A percentile compares a stretch with the other conserved stretches of the same genome.
phyloP scores from a whole-genome alignment of 2,888 invertebrate genomes.

The Oscheius sp. region DNA sequence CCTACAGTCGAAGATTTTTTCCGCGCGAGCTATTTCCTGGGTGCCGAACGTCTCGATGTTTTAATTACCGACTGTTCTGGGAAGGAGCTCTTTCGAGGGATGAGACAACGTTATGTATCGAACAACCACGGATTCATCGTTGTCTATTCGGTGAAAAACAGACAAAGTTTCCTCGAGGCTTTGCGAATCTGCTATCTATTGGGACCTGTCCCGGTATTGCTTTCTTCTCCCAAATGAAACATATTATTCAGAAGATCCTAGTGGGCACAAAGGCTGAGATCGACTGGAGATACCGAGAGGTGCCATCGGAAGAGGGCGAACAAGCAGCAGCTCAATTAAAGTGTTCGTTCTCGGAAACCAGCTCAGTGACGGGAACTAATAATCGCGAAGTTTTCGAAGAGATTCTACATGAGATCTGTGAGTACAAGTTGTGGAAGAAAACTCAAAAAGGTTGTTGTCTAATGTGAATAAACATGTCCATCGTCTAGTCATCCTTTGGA shows the following conservation, averaged over 20 bases:
- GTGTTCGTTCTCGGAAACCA: constrained; percentile 31
- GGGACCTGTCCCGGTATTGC: constrained; percentile 14
- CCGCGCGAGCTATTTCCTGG: not conserved
- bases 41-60: not conserved
- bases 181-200: constrained; percentile 10
- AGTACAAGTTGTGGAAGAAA: not conserved
- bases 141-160: constrained; percentile 28
- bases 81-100: constrained; percentile 21
- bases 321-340: not conserved
- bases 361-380: constrained; percentile 1
- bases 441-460: constrained; percentile 6
- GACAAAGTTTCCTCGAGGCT: constrained; percentile 2
- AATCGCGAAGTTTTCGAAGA: not conserved
- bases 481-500: not conserved
- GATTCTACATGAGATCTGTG: not conserved
- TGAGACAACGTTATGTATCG: not conserved
- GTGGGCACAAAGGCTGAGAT: constrained; percentile 23
- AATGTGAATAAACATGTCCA: constrained; percentile 1
- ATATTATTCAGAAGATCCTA: constrained; percentile 6
- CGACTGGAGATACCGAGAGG: constrained; percentile 14
- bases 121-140: constrained; percentile 20
- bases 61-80: constrained; percentile 28
- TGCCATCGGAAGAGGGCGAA: constrained; percentile 2
- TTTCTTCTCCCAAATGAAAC: not conserved
- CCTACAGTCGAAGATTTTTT: constrained; percentile 26